Evolutionary conservation across 2,888 invertebrate species (phyloP).

Genomic region (Sicus ferrugineus): DNA sequence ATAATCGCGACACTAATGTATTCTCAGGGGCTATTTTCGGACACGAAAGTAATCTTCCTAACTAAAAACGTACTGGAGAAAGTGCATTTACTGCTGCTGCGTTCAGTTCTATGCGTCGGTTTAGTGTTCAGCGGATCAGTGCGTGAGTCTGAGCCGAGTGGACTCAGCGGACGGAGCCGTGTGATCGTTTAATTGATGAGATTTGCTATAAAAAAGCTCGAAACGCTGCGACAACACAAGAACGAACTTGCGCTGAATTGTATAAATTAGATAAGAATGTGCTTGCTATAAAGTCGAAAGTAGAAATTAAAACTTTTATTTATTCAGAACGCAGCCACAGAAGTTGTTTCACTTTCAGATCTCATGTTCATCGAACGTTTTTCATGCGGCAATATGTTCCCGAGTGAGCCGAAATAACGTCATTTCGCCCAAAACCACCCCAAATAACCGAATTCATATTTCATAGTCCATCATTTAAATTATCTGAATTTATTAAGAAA

Average conservation of each 20-base stretch:
- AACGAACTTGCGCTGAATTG: conserved; percentile 7
- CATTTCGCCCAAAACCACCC: too few species aligned
- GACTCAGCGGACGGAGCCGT: not conserved
- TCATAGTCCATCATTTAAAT: not conserved
- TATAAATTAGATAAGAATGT: not conserved
- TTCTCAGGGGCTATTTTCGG: conserved; percentile 45
- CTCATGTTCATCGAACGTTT: too few species aligned
- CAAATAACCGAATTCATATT: too few species aligned
- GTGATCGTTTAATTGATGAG: not conserved
- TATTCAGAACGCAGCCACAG: conserved; percentile 7
- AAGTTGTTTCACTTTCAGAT: conserved; percentile 2
- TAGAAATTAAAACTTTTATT: conserved; percentile 8
- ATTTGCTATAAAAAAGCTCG: conserved; percentile 29
- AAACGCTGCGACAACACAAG: conserved; percentile 33
- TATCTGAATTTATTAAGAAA: conserved; percentile 12
- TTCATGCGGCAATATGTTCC: too few species aligned
- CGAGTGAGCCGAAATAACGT: too few species aligned
- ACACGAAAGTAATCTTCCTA: conserved; percentile 36
- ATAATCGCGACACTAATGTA: too few species aligned
- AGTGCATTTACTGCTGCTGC: conserved; percentile 62
- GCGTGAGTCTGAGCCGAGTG: not conserved
- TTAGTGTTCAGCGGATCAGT: not conserved
- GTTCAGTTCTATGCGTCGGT: conserved; percentile 19
- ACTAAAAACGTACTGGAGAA: conserved; percentile 57
- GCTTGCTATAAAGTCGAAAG: conserved; percentile 1